phyloP scores from a whole-genome alignment of 2,797 vertebrate species.

The Dermochelys coriacea region DNA sequence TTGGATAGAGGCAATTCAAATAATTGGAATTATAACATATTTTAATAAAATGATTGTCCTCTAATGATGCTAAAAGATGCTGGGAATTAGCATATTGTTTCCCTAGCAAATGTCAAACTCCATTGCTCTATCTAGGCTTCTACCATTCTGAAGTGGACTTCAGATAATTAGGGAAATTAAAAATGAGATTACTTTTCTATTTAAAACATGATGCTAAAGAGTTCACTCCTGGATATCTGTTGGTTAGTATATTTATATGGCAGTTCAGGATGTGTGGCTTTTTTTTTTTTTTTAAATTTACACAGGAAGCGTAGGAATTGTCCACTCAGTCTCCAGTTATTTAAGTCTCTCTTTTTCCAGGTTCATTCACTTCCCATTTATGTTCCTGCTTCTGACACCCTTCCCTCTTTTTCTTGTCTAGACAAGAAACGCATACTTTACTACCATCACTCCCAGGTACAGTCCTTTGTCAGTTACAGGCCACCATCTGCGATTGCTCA shows the following conservation, averaged over 20 bases:
- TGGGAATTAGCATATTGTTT: conserved; percentile 20
- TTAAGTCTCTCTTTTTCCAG: neutral
- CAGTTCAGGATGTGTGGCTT: neutral
- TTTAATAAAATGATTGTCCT: neutral
- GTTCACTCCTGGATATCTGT: neutral
- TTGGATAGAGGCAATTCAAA: neutral
- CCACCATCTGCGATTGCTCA: neutral
- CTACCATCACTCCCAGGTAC: neutral
- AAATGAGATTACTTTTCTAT: conserved; percentile 49
- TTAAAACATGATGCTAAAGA: neutral
- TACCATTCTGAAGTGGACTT: conserved; percentile 48
- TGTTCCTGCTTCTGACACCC: neutral
- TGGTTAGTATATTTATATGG: neutral
- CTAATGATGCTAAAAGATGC: neutral
- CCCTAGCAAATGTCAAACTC: conserved; percentile 53
- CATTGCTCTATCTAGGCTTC: conserved; percentile 54
- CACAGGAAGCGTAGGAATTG: neutral
- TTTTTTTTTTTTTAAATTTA: conserved; percentile 1
- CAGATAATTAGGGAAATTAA: conserved; percentile 47
- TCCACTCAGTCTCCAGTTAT: neutral
- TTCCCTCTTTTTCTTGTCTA: neutral
- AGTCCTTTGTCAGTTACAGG: neutral
- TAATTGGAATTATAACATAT: neutral
- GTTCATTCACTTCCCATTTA: neutral
- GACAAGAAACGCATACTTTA: neutral